Percentiles rank a stretch among this genome's conserved stretches.
Conservation (phyloP, 2,888 invertebrate species). For the Acanthacorydalis orientalis region DNA sequence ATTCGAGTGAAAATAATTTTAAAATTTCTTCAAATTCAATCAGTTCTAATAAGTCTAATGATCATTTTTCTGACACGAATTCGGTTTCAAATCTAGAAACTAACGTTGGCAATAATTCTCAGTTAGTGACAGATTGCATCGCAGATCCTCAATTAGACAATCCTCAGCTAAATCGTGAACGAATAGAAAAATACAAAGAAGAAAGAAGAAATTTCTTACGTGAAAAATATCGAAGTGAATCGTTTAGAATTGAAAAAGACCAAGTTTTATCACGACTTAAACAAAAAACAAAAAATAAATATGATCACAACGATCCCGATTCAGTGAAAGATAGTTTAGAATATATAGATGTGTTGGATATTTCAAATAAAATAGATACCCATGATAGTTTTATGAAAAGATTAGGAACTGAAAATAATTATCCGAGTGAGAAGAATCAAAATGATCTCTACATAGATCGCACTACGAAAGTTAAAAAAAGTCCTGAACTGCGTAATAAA, state of each 20-base stretch:
- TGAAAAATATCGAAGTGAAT: conserved; percentile 72
- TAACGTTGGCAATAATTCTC: too few relatives aligned
- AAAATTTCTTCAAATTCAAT: too few relatives aligned
- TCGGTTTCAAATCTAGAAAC: too few relatives aligned
- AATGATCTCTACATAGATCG: too few relatives aligned
- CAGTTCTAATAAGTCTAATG: too few relatives aligned
- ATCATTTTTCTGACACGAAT: too few relatives aligned
- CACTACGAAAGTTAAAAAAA: too few relatives aligned
- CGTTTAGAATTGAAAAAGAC: conserved; percentile 47
- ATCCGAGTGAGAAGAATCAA: too few relatives aligned
- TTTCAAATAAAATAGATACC: neutral
- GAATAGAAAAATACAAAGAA: conserved; percentile 82
- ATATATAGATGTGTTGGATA: neutral
- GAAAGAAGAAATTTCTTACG: conserved; percentile 70
- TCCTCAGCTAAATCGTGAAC: conserved; percentile 51
- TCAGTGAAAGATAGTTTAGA: neutral
- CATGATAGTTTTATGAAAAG: neutral
- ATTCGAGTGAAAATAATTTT: neutral
- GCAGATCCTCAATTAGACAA: conserved; percentile 23
- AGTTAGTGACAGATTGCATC: neutral
- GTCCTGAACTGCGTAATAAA: too few relatives aligned
- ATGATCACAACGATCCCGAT: neutral
- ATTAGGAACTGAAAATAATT: neutral
- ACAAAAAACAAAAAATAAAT: conserved; percentile 19
- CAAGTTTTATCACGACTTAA: conserved; percentile 29